Percentiles rank a stretch among this genome's conserved stretches.
These are phyloP conservation scores for Lithophane ornitopus DNA, from an alignment of 2,888 invertebrate species.

Conservation along the genomic window DNA sequence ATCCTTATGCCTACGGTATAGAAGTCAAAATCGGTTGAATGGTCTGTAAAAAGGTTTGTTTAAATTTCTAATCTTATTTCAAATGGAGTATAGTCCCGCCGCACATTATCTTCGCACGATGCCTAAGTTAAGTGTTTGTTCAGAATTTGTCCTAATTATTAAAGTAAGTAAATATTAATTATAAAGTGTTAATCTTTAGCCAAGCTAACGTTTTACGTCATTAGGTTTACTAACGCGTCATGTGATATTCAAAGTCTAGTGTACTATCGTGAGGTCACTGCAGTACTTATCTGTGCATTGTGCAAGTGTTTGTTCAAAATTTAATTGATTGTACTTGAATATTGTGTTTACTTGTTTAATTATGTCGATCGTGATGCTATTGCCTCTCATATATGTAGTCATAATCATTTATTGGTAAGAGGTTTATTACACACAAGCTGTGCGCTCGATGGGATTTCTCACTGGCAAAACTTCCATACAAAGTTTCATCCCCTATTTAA, in stretches of 20 bases:
- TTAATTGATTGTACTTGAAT: not conserved
- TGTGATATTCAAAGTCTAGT: constrained; percentile 1
- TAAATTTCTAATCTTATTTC: too few species aligned
- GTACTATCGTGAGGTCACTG: not conserved
- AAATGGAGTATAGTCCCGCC: too few species aligned
- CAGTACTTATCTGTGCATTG: not conserved
- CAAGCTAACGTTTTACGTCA: not conserved
- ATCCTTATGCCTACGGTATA: too few species aligned
- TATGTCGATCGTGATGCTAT: not conserved
- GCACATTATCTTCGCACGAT: too few species aligned
- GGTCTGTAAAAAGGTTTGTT: too few species aligned
- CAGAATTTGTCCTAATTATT: too few species aligned
- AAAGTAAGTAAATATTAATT: too few species aligned
- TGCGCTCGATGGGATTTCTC: too few species aligned
- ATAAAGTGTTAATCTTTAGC: not conserved
- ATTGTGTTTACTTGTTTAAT: constrained; percentile 1
- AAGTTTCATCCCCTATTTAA: too few species aligned
- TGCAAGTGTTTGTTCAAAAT: not conserved
- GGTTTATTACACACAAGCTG: not conserved
- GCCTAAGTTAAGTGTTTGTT: too few species aligned
- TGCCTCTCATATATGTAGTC: not conserved
- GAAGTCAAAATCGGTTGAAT: too few species aligned
- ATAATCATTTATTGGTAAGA: not conserved
- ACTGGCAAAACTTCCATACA: too few species aligned
- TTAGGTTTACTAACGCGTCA: not conserved